Conservation (phyloP, 2,113 vertebrate genomes). For the Lynx canadensis region DNA sequence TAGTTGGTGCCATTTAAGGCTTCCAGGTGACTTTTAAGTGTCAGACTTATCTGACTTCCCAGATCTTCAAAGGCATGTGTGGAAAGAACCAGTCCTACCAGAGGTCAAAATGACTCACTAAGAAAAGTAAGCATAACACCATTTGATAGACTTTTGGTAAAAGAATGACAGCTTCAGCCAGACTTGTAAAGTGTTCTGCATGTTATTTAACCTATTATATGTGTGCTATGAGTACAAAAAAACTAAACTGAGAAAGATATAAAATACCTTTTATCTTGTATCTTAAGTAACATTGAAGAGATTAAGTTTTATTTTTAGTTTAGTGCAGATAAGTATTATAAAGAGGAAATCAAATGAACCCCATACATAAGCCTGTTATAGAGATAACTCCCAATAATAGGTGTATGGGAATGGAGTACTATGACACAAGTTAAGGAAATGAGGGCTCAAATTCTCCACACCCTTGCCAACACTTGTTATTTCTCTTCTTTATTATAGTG, state of each 20-base stretch:
- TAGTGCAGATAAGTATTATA: neutral
- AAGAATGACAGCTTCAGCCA: neutral
- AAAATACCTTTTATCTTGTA: neutral
- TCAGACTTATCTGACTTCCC: neutral
- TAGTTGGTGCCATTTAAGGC: neutral
- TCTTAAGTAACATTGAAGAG: neutral
- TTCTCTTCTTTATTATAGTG: neutral
- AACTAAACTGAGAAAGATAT: neutral
- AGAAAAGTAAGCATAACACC: neutral
- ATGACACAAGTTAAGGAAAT: neutral
- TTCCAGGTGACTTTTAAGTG: neutral
- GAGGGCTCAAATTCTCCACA: neutral
- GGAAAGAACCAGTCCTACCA: neutral
- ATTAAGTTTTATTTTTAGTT: neutral
- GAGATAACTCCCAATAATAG: neutral
- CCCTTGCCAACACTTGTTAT: neutral
- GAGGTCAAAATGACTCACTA: neutral
- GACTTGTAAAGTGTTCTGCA: neutral
- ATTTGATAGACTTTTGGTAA: neutral
- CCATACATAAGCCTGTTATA: neutral
- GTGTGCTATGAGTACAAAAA: neutral
- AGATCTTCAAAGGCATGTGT: neutral
- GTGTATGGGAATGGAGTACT: neutral
- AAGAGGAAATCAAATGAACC: neutral
- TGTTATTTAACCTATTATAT: neutral